Percentiles rank a stretch among this genome's conserved stretches.
phyloP scores from a whole-genome alignment of 2,113 vertebrate genomes.

The Planiliza haematocheilus region DNA sequence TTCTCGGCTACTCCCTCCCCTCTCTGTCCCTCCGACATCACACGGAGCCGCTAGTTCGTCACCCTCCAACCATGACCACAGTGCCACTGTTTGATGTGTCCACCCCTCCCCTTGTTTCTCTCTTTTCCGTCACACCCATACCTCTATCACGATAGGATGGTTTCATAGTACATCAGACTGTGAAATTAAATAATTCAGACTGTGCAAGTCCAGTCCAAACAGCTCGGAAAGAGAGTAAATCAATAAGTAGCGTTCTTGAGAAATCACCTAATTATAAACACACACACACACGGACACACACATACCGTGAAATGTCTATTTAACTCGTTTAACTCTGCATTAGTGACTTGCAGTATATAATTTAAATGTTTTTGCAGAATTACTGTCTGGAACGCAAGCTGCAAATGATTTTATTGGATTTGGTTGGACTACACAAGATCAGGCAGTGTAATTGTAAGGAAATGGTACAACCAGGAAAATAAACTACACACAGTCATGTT shows the following conservation, averaged over 20 bases:
- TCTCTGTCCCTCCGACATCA: slow-evolving; percentile 29
- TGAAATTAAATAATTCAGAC: slow-evolving; percentile 46
- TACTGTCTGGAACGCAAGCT: neutral
- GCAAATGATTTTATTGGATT: neutral
- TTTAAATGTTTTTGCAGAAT: neutral
- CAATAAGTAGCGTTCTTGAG: slow-evolving; percentile 28
- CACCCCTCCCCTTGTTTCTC: slow-evolving; percentile 5
- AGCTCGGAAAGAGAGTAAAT: slow-evolving; percentile 19
- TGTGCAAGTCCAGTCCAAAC: slow-evolving; percentile 23
- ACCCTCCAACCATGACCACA: slow-evolving; percentile 5
- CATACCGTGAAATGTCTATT: slow-evolving; percentile 5
- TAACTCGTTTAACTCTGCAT: neutral
- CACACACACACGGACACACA: neutral
- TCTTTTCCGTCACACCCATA: slow-evolving; percentile 20
- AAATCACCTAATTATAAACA: slow-evolving; percentile 33
- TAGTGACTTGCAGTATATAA: neutral
- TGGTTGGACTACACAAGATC: too few relatives aligned
- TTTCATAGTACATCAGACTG: slow-evolving; percentile 38
- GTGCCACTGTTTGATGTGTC: slow-evolving; percentile 38
- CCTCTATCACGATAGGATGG: slow-evolving; percentile 46
- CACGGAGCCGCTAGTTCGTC: slow-evolving; percentile 7
- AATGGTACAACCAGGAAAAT: too few relatives aligned
- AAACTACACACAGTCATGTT: too few relatives aligned
- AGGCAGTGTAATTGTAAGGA: too few relatives aligned
- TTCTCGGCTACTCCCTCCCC: slow-evolving; percentile 17